phyloP scores from a whole-genome alignment of 2,113 vertebrate species.

The Bubo blakistoni region DNA sequence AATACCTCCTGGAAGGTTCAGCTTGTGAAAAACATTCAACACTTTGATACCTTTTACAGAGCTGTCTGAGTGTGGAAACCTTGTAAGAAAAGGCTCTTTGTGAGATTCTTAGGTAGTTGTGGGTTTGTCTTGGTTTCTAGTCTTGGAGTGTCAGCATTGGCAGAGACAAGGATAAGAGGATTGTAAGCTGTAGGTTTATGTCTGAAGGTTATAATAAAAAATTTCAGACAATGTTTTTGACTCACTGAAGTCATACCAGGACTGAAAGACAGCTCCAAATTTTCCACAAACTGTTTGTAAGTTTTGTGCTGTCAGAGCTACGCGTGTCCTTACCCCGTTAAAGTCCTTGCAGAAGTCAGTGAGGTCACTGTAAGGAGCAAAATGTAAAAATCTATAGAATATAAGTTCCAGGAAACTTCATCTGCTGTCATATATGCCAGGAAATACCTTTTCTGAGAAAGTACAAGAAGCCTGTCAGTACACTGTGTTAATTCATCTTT shows the following conservation, averaged over 20 bases:
- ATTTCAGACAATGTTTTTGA: background rate
- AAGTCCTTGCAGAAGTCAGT: background rate
- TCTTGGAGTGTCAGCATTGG: background rate
- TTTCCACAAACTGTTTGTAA: background rate
- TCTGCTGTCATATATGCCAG: slow-evolving; percentile 4
- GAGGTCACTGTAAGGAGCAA: slow-evolving; percentile 1
- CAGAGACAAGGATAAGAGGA: background rate
- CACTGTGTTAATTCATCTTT: background rate
- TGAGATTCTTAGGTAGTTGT: background rate
- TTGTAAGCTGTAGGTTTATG: background rate
- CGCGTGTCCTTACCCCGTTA: background rate
- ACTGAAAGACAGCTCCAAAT: background rate
- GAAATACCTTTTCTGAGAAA: background rate
- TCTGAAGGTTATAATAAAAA: background rate
- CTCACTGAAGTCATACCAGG: background rate
- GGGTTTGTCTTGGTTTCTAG: background rate
- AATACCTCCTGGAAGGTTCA: background rate
- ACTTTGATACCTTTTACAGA: background rate
- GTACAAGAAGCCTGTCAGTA: background rate
- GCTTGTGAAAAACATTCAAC: background rate
- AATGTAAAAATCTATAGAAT: background rate
- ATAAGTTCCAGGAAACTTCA: background rate
- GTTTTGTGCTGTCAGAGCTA: background rate
- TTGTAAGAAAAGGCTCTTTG: background rate
- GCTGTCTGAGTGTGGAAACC: background rate